Conservation (phyloP, 1,140 invertebrate species). For the Heliothis subflexa region DNA sequence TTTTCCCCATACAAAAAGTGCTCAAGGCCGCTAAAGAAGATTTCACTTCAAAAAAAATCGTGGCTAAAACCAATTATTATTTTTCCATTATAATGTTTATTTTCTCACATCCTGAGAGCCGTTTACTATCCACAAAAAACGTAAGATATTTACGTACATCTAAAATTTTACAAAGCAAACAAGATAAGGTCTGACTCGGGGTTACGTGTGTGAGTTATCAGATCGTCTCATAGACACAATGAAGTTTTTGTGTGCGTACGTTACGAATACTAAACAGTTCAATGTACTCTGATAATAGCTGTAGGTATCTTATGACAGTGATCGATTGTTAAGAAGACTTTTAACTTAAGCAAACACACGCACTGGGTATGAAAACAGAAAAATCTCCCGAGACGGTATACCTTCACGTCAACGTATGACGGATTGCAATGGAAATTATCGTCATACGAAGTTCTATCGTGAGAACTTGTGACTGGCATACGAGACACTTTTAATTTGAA, state of each 20-base stretch:
- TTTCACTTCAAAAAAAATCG: too few relatives aligned
- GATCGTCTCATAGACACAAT: conserved; percentile 62
- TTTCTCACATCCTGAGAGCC: conserved; percentile 40
- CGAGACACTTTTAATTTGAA: conserved; percentile 26
- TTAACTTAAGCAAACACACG: conserved; percentile 78
- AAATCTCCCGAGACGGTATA: conserved; percentile 72
- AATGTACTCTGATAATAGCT: conserved; percentile 77
- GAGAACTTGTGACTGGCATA: conserved; percentile 33
- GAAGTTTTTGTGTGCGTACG: conserved; percentile 68
- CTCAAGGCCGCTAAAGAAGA: too few relatives aligned
- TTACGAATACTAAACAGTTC: conserved; percentile 74
- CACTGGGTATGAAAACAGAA: conserved; percentile 64
- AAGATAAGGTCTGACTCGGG: conserved; percentile 67
- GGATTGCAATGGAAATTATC: conserved; percentile 66
- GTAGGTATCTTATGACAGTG: conserved; percentile 72
- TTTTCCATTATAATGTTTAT: conserved; percentile 31
- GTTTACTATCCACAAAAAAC: conserved; percentile 46
- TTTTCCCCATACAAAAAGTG: too few relatives aligned
- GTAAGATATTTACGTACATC: conserved; percentile 55
- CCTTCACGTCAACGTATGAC: conserved; percentile 68
- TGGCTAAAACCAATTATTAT: conserved; percentile 27
- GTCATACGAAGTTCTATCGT: conserved; percentile 22
- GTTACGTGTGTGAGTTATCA: conserved; percentile 68
- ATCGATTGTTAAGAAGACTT: conserved; percentile 80
- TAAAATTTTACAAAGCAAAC: conserved; percentile 64